Conservation (phyloP, 2,797 vertebrate species). For the Chloroceryle amazona region DNA sequence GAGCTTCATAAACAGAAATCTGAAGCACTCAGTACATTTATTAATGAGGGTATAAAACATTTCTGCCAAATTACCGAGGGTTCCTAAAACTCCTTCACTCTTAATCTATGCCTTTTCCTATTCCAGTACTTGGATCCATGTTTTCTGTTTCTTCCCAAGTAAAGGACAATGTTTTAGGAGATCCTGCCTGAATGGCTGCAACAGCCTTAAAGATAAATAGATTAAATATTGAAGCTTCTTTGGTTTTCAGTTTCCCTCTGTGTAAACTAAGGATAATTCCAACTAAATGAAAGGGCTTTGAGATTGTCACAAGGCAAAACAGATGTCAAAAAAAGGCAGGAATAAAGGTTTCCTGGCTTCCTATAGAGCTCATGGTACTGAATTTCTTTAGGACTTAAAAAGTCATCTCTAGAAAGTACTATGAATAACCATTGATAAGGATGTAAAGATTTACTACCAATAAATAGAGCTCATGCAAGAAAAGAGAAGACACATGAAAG, state of each 20-base stretch:
- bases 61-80: background rate
- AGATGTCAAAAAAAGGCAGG: background rate
- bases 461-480: background rate
- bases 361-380: rapidly evolving
- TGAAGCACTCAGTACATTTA: background rate
- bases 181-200: background rate
- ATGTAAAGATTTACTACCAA: background rate
- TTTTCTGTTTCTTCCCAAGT: background rate
- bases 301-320: background rate
- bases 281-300: background rate
- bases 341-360: background rate
- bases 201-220: background rate
- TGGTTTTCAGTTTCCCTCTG: background rate
- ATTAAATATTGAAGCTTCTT: background rate
- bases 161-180: background rate
- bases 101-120: background rate
- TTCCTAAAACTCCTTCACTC: background rate
- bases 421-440: background rate
- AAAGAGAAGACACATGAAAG: background rate
- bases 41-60: background rate
- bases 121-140: background rate
- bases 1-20: background rate
- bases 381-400: background rate
- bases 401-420: background rate
- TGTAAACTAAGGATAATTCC: background rate